Percentiles rank a stretch among this genome's conserved stretches.
Conservation (phyloP, 2,888 invertebrate species). For the Yponomeuta malinellus region DNA sequence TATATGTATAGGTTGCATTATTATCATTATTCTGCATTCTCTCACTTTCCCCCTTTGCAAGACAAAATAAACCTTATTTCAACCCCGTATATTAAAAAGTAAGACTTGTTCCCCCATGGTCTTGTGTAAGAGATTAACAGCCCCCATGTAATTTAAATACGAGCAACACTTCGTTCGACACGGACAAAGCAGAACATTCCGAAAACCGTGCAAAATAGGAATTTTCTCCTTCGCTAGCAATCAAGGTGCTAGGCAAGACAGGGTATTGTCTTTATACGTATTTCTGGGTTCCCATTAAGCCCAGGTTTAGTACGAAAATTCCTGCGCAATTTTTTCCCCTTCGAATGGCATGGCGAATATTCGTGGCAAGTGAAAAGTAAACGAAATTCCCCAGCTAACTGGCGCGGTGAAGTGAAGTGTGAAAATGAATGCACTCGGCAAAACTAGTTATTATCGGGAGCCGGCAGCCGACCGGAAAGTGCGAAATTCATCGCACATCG, state of each 20-base stretch:
- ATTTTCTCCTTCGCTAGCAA: background rate
- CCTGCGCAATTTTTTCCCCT: background rate
- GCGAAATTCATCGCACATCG: background rate
- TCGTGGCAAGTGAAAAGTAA: background rate
- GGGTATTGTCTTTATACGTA: background rate
- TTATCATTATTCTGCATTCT: too few relatives aligned
- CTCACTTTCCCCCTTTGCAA: too few relatives aligned
- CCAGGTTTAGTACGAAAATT: background rate
- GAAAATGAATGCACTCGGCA: background rate
- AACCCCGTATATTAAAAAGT: too few relatives aligned
- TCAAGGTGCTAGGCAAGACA: background rate
- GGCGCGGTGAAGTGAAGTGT: background rate
- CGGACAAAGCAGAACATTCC: background rate
- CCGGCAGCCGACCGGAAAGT: background rate
- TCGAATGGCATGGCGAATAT: background rate
- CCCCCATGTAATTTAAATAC: background rate
- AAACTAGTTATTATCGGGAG: background rate
- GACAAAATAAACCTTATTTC: too few relatives aligned
- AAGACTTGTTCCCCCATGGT: too few relatives aligned
- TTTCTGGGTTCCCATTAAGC: background rate
- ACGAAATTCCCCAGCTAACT: slow-evolving; percentile 1
- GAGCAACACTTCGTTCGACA: background rate
- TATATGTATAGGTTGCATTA: too few relatives aligned
- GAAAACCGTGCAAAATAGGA: background rate
- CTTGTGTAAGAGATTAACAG: too few relatives aligned